These are phyloP conservation scores for Gymnoscelis rufifasciata DNA, from an alignment of 2,888 invertebrate genomes.

Conservation along the genomic window DNA sequence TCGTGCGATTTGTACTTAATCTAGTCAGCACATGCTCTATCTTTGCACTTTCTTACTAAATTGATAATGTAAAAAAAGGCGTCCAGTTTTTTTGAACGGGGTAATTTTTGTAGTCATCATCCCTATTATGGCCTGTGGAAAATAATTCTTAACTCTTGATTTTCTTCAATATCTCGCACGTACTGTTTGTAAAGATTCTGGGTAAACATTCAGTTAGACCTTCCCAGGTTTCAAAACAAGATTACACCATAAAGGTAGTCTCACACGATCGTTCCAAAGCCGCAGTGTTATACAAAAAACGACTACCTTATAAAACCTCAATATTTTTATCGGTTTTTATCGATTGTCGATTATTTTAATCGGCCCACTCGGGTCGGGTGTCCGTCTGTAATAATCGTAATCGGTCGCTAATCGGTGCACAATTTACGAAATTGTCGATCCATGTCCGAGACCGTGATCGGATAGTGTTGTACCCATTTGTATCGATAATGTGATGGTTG, in stretches of 20 bases:
- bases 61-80: too few species aligned
- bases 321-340: constrained; percentile 73
- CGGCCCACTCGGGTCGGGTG: constrained; percentile 66
- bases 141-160: too few species aligned
- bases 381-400: constrained; percentile 77
- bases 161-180: too few species aligned
- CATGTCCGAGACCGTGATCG: constrained; percentile 72
- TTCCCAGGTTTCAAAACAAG: constrained; percentile 33
- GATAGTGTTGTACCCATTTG: constrained; percentile 53
- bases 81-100: too few species aligned
- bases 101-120: too few species aligned
- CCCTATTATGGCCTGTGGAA: too few species aligned
- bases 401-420: constrained; percentile 77
- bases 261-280: constrained; percentile 37
- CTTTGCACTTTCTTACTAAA: too few species aligned
- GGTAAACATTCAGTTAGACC: constrained; percentile 10
- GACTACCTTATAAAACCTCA: constrained; percentile 50
- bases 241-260: constrained; percentile 25
- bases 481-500: constrained; percentile 40
- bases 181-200: too few species aligned
- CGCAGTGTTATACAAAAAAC: constrained; percentile 49
- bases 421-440: constrained; percentile 78
- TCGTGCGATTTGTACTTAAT: too few species aligned
- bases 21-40: too few species aligned
- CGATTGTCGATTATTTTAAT: constrained; percentile 78